These are phyloP conservation scores for Sceliomorpha sp. DNA, from an alignment of 2,888 invertebrate species.

Conservation along the genomic window DNA sequence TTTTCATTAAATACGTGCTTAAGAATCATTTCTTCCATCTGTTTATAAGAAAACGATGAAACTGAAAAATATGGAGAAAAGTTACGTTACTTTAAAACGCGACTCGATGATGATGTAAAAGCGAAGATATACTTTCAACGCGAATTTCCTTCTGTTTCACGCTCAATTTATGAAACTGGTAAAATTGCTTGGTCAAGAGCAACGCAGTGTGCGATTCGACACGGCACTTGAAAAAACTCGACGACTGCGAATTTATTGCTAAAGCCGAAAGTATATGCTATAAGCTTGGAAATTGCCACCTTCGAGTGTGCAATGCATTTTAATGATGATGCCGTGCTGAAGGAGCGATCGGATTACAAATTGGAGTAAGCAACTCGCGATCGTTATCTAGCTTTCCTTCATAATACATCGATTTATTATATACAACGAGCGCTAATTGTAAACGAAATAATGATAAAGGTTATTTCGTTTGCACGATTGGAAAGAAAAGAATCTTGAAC, in stretches of 20 bases:
- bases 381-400: constrained; percentile 50
- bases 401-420: constrained; percentile 45
- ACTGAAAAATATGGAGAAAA: too few relatives aligned
- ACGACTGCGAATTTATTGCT: constrained; percentile 29
- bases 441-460: constrained; percentile 41
- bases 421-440: constrained; percentile 36
- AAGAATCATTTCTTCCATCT: too few relatives aligned
- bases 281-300: constrained; percentile 38
- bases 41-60: too few relatives aligned
- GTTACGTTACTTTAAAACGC: too few relatives aligned
- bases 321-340: constrained; percentile 39
- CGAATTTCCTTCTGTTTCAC: constrained; percentile 52
- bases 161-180: constrained; percentile 58
- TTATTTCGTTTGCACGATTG: constrained; percentile 31
- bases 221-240: constrained; percentile 19
- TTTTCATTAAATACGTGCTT: too few relatives aligned
- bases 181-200: constrained; percentile 39
- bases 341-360: constrained; percentile 42
- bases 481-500: constrained; percentile 32
- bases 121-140: too few relatives aligned
- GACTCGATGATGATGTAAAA: too few relatives aligned
- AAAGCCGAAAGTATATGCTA: constrained; percentile 31
- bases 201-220: constrained; percentile 13
- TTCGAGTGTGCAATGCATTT: constrained; percentile 38
- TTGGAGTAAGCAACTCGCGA: constrained; percentile 41